Base-by-base conservation (phyloP, 2,113 vertebrate species). In the Euleptes europaea region DNA sequence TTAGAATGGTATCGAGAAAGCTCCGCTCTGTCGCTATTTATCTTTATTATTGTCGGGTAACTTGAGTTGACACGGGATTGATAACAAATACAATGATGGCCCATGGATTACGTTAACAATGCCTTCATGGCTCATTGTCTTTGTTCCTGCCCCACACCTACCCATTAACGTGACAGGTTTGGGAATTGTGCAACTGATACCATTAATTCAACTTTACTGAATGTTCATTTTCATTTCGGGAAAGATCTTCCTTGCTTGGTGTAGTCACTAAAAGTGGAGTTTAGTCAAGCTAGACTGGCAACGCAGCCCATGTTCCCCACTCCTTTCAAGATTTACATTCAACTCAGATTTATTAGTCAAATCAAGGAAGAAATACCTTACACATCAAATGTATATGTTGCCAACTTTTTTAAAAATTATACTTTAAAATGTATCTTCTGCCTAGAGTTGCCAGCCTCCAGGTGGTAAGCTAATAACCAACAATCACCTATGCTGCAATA, bases 31-130 rank as follows among this genome's bases (percentile, higher is more conserved):
- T 73, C 23, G 40, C 83, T 91, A 90, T 94, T 94, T 94, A 87
- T 95, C 88, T 94, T 96, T 94, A 94, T 96, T 95, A 94, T 80
- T 89, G 31, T 80, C 40, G 89, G 66, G 71, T 92, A 94, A 90
- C 84, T 93, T 83, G 23, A 12, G 8, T 70, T 89, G 86, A 90
- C 51, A 82, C 5, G 75, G 38, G 79, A 89, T 67, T 87, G 63
- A 93, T 91, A 91, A 85, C 19, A 90, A 95, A 93, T 85, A 90
- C 51, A 88, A 67, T 77, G 40, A 90, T 87, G 44, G 74, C 54
- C 33, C 84, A 91, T 75, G 35, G 74, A 88, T 90, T 88, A 92
- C 91, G 91, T 91, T 93, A 93, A 77, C 19, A 92, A 75, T 6
- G 80, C 65, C 90, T 89, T 89, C 1, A 77, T 74, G 33, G 1